A percentile compares a stretch with the other conserved stretches of the same genome.
Conservation (phyloP, 2,797 vertebrate species). For the Odontamblyopus rebecca region DNA sequence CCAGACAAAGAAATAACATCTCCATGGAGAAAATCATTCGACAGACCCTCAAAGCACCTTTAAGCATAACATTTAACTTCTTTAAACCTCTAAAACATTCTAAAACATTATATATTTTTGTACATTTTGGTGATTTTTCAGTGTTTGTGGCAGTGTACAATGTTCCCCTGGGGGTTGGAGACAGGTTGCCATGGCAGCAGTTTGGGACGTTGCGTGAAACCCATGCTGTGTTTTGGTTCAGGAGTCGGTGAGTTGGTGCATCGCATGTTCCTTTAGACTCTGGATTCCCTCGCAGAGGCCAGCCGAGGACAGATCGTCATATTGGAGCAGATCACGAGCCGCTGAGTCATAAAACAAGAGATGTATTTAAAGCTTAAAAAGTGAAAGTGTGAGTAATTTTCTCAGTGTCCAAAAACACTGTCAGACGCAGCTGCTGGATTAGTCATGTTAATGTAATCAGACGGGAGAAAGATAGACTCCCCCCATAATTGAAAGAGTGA, state of each 20-base stretch:
- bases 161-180: constrained; percentile 55
- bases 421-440: constrained; percentile 16
- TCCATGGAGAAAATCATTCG: no score
- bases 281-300: constrained; percentile 48
- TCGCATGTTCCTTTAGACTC: neutral
- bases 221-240: constrained; percentile 29
- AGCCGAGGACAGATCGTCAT: constrained; percentile 58
- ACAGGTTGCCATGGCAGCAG: constrained; percentile 74
- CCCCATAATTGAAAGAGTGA: neutral
- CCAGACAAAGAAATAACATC: no score
- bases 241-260: constrained; percentile 9
- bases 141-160: constrained; percentile 55
- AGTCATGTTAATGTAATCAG: constrained; percentile 3
- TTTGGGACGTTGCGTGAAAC: constrained; percentile 50
- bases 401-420: constrained; percentile 19
- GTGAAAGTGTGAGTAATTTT: constrained; percentile 8
- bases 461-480: neutral
- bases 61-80: no score
- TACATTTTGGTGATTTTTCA: constrained; percentile 27
- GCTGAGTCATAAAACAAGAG: constrained; percentile 38
- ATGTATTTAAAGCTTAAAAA: constrained; percentile 13
- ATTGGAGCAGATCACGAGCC: constrained; percentile 34
- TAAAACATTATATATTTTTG: constrained; percentile 3
- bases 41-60: no score
- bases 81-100: neutral